Percentiles rank a stretch among this genome's conserved stretches.
Evolutionary conservation across 2,888 invertebrate genomes (phyloP).

Genomic region (Salticus scenicus): DNA sequence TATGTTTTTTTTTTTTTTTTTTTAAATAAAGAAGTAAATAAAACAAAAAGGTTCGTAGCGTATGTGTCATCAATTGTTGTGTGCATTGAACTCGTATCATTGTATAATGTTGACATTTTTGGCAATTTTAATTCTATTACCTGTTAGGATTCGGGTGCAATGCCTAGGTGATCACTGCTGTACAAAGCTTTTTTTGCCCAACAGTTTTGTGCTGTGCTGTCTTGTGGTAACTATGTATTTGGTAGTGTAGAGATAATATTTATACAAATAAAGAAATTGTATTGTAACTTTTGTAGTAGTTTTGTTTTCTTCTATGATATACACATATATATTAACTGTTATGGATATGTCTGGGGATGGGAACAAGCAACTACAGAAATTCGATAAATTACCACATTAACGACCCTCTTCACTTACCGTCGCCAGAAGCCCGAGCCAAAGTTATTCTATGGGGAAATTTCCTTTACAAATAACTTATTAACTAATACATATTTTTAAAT

Average conservation of each 20-base stretch:
- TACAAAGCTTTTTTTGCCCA: constrained; percentile 57
- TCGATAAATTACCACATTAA: too few relatives aligned
- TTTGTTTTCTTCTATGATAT: background rate
- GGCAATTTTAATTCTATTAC: constrained; percentile 66
- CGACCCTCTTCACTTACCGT: too few relatives aligned
- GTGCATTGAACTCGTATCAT: constrained; percentile 19
- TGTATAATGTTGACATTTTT: constrained; percentile 63
- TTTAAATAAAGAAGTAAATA: too few relatives aligned
- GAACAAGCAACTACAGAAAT: too few relatives aligned
- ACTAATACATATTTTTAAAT: too few relatives aligned
- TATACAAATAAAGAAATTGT: constrained; percentile 68
- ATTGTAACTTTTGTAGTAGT: constrained; percentile 31
- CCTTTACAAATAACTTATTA: too few relatives aligned
- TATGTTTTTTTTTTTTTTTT: too few relatives aligned
- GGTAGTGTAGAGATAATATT: constrained; percentile 66
- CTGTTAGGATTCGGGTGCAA: constrained; percentile 48
- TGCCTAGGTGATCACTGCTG: constrained; percentile 53
- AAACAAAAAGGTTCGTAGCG: background rate
- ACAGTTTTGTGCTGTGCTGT: constrained; percentile 64
- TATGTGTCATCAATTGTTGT: background rate
- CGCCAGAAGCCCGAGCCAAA: too few relatives aligned
- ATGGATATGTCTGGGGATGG: too few relatives aligned
- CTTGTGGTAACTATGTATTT: constrained; percentile 64
- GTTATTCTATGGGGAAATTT: too few relatives aligned
- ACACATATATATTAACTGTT: too few relatives aligned